phyloP scores from a whole-genome alignment of 1,140 invertebrate genomes.

The Pinna nobilis region DNA sequence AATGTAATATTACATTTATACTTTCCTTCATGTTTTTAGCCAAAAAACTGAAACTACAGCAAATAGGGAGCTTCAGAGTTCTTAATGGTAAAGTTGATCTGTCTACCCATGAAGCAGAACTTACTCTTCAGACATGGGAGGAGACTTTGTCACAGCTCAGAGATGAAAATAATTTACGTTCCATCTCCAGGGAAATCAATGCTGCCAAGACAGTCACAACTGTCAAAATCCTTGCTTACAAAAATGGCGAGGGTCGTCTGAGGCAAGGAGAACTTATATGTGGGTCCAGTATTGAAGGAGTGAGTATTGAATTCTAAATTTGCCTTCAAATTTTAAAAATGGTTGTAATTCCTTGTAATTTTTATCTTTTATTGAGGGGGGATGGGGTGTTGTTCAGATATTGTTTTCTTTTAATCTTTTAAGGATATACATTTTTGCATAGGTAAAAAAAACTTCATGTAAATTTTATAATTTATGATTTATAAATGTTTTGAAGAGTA shows the following conservation, averaged over 20 bases:
- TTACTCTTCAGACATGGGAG: slow-evolving; percentile 69
- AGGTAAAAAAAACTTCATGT: too few relatives aligned
- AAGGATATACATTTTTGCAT: too few relatives aligned
- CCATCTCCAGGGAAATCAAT: slow-evolving; percentile 70
- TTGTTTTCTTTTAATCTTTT: too few relatives aligned
- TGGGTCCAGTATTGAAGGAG: slow-evolving; percentile 72
- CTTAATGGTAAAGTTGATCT: slow-evolving; percentile 74
- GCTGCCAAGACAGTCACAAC: slow-evolving; percentile 63
- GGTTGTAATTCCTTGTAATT: background rate
- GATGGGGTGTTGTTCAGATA: too few relatives aligned
- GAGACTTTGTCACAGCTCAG: slow-evolving; percentile 61
- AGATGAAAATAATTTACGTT: slow-evolving; percentile 64
- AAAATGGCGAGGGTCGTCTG: slow-evolving; percentile 73
- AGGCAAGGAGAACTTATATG: slow-evolving; percentile 68
- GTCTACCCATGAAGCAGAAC: slow-evolving; percentile 70
- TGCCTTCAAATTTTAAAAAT: background rate
- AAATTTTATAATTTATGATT: too few relatives aligned
- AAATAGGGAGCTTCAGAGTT: slow-evolving; percentile 70
- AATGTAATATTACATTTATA: too few relatives aligned
- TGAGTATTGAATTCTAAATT: slow-evolving; percentile 48
- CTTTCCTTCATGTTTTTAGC: slow-evolving; percentile 59
- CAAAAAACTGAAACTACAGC: slow-evolving; percentile 63
- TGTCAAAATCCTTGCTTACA: slow-evolving; percentile 72
- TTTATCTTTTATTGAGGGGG: too few relatives aligned
- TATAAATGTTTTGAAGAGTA: too few relatives aligned